Base-by-base conservation (phyloP, 2,113 vertebrate genomes). In the Cynocephalus volans region DNA sequence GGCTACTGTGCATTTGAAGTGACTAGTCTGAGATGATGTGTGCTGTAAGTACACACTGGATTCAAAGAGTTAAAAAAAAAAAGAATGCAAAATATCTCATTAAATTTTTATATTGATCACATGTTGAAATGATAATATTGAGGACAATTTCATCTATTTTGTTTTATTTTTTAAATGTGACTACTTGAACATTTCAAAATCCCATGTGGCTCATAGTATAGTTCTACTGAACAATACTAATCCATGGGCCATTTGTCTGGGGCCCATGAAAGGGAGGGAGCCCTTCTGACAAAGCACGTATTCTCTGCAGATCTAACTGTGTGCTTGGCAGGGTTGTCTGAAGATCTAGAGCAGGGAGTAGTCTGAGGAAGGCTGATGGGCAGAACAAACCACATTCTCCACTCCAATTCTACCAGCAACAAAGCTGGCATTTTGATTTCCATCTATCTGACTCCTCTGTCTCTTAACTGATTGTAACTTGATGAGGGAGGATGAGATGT, bases 311-410 rank as follows among this genome's bases (percentile, higher is more conserved):
- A 41, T 21, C 76, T 3, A 41, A 19, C 76, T 3, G 23, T 52
- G 6, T 14, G 58, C 41, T 6, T 23, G 11, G 88, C 56, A 62
- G 24, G 8, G 48, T 2, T 28, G 10, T 15, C 21, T 45, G 54
- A 72, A 56, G 48, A 70, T 0, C 26, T 9, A 56, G 28, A 1
- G 5, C 7, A 36, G 62, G 56, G 18, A 45, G n/a, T 31, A 12
- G 28, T 0, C 28, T 0, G 8, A 48, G 9, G 36, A 64, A 6
- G 21, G 36, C 31, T 21, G 24, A 45, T 0, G 1, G 10, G n/a
- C 26, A 79, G 23, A 80, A 75, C 5, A 17, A 67, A 58, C 18
- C 58, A 33, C 26, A 12, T 3, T 50, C 8, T 3, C 14, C 12
- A 52, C 41, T 48, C 31, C 31, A 48, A 33, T 5, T 36, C 45